Conservation (phyloP, 2,797 vertebrate species). For the Scolopax rusticola region DNA sequence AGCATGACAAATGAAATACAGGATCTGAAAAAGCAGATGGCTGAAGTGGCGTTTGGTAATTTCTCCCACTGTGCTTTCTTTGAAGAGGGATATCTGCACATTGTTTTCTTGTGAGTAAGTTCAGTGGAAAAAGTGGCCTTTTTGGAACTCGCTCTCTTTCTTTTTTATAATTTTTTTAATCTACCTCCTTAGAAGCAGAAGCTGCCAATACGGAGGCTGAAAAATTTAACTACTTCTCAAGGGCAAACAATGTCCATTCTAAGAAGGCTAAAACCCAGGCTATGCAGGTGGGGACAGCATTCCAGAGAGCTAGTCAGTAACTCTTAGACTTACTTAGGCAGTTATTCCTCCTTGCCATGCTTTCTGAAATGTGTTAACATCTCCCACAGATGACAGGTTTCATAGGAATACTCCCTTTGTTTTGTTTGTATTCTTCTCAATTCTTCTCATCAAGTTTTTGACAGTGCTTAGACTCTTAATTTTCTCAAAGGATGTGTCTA, state of each 20-base stretch:
- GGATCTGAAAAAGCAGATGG: conserved; percentile 12
- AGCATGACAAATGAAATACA: conserved; percentile 13
- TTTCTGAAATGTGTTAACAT: conserved; percentile 63
- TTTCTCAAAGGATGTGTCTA: conserved; percentile 69
- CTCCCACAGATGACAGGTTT: conserved; percentile 43
- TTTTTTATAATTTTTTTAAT: not conserved
- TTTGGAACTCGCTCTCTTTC: conserved; percentile 18
- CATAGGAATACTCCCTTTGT: conserved; percentile 60
- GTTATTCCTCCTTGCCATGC: not conserved
- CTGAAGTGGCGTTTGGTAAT: conserved; percentile 17
- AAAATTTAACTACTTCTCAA: not conserved
- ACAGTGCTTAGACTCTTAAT: conserved; percentile 58
- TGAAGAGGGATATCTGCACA: conserved; percentile 35
- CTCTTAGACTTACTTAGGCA: not conserved
- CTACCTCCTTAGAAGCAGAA: not conserved
- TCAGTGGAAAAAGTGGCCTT: conserved; percentile 8
- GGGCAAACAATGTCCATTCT: not conserved
- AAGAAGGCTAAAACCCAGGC: not conserved
- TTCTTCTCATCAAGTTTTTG: conserved; percentile 68
- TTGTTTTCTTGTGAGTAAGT: conserved; percentile 26
- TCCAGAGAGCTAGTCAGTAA: not conserved
- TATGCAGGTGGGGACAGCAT: not conserved
- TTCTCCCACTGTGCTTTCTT: conserved; percentile 15
- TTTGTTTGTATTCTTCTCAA: conserved; percentile 60
- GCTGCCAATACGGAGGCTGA: not conserved